phyloP scores from a whole-genome alignment of 2,797 vertebrate genomes.

The Pseudochaenichthys georgianus region DNA sequence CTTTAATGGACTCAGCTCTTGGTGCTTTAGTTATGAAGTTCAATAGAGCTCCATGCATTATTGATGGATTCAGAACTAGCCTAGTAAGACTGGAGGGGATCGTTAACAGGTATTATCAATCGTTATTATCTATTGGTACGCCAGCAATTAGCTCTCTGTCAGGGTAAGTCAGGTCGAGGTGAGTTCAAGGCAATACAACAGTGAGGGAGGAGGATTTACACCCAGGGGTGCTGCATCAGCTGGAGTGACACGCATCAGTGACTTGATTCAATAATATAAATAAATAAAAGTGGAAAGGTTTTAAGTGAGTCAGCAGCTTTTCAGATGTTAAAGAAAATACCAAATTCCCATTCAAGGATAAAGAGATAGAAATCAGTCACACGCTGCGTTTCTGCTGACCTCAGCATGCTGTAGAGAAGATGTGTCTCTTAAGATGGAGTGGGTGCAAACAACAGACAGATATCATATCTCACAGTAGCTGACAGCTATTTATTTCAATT shows the following conservation, averaged over 20 bases:
- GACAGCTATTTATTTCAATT: neutral
- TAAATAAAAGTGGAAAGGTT: neutral
- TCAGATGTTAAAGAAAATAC: neutral
- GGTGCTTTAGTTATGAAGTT: neutral
- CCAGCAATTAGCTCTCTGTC: neutral
- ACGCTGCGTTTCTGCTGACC: neutral
- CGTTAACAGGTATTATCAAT: neutral
- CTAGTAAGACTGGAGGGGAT: neutral
- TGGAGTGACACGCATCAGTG: constrained; percentile 6
- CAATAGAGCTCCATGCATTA: neutral
- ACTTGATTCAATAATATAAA: constrained; percentile 9
- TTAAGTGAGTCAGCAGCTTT: constrained; percentile 7
- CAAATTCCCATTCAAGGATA: neutral
- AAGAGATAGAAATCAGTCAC: neutral
- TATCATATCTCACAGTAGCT: neutral
- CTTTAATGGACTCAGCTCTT: too few relatives aligned
- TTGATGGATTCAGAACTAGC: neutral
- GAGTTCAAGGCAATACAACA: constrained; percentile 47
- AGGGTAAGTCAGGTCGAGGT: neutral
- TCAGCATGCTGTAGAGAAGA: neutral
- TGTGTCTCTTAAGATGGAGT: neutral
- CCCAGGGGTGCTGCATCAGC: constrained; percentile 36
- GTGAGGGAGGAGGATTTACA: constrained; percentile 31
- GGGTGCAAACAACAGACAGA: neutral
- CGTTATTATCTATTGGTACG: neutral